These are phyloP conservation scores for Dissostichus mawsoni DNA, from an alignment of 2,113 vertebrate species.

Conservation along the genomic window DNA sequence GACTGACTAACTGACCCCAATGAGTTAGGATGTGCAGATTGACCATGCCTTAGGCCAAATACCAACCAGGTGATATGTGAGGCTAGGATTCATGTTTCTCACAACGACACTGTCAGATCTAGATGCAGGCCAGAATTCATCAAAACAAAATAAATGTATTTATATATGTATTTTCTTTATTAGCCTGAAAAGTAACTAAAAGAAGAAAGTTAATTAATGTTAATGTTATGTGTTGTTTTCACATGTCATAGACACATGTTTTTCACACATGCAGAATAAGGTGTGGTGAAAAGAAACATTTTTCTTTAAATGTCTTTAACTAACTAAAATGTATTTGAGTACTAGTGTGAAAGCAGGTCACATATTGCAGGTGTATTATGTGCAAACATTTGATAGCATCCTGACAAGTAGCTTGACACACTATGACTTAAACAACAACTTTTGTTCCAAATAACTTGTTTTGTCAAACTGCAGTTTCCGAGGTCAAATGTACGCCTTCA, in stretches of 20 bases:
- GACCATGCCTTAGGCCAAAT: conserved; percentile 60
- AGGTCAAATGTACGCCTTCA: neutral
- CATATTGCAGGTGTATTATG: neutral
- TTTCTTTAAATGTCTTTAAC: neutral
- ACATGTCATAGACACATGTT: neutral
- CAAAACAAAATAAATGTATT: neutral
- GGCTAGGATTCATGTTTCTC: conserved; percentile 32
- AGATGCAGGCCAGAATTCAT: neutral
- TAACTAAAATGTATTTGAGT: neutral
- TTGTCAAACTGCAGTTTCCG: neutral
- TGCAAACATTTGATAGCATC: conserved; percentile 19
- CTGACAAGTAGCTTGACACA: neutral
- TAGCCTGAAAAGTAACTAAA: neutral
- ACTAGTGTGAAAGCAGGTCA: neutral
- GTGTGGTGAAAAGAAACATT: neutral
- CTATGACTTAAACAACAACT: neutral
- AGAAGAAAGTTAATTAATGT: neutral
- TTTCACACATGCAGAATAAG: neutral
- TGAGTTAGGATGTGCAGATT: conserved; percentile 55
- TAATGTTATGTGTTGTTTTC: neutral
- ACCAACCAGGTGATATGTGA: conserved; percentile 40
- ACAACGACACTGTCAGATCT: neutral
- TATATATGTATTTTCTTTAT: neutral
- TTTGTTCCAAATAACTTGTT: neutral
- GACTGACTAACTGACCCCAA: conserved; percentile 64